Evolutionary conservation across 2,113 vertebrate species (phyloP), one percentile per base, ranked within the genome.

Genomic region (Oreochromis spilurus): DNA sequence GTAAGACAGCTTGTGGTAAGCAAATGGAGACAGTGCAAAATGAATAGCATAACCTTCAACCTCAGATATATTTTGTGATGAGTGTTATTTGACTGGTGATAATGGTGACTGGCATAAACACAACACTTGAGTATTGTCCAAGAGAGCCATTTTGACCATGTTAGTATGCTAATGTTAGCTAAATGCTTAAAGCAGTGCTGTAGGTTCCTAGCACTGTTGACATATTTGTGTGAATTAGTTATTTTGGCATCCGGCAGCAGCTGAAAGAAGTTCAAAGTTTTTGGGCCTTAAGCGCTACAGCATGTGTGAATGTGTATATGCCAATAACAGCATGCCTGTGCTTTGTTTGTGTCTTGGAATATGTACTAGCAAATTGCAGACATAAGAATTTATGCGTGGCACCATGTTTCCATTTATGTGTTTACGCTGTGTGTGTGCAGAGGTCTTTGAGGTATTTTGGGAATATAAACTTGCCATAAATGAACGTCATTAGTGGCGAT

Each of bases 401-500:
- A 80, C 67, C 45, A 11, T 72, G 52, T 84, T 75, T 84, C 50
- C 65, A 40, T 88, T n/a, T 83, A 67, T 77, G 79, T 85, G 81
- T 87, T 70, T 85, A 79, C 4, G 36, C 57, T n/a, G 54, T 82
- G 86, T 88, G 53, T n/a, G 60, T 48, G 7, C 45, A 43, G 40
- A 75, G 50, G 31, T 50, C 50, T 81, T 34, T 43, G 77, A 84
- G 87, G 75, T 84, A 55, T 92, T 87, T 88, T 6, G 34, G 21
- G 67, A 85, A 58, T 80, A 81, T 78, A 67, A 90, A 90, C 80
- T 38, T 62, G 80, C 89, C 91, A 87, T 89, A 83, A 88, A 87
- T 79, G 62, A 88, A 65, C 58, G 19, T 52, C 50, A 72, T 70
- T 57, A 84, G 65, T 24, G 40, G 16, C 19, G 11, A 43, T 58